Evolutionary conservation across 2,888 invertebrate species (phyloP), one percentile per base, ranked within the genome.

Genomic region (Brachylomia viminalis): DNA sequence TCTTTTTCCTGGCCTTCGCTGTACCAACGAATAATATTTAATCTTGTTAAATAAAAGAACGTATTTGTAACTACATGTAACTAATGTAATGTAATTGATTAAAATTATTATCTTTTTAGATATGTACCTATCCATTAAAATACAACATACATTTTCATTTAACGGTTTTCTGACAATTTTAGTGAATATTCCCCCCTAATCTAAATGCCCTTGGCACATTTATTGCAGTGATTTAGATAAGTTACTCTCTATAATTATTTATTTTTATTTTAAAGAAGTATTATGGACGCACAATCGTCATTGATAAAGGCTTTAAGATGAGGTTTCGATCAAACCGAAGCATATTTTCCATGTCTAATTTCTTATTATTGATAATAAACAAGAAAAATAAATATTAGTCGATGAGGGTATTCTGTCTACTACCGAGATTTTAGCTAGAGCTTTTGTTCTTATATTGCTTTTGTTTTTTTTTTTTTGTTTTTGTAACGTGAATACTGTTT

Each of bases 1-100:
- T 87, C 87, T 68, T 66, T 49, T 68, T 61, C 10, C 11, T 67
- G 79, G 78, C 84, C 88, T 88, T 88, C 82, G 42, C n/a, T 58
- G 47, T 62, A 78, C 59, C 20, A 61, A 78, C 59, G 15, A 61
- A 68, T 68, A 67, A 65, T 66, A 77, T 74, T 79, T 80, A 80
- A 73, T 87, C 79, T 71, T 75, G 68, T 79, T 75, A 81, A 74
- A 75, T 58, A 75, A 72, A 78, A 62, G 13, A 79, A 74, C 67
- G 75, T 71, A 87, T 87, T 86, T 80, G 72, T 82, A 82, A 84
- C 45, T 47, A 30, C 56, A 38, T 66, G 72, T 54, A 61, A 72
- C 49, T 45, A 84, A 79, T 70, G 71, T 78, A 76, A 72, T 64
- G 64, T 78, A 77, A 75, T 68, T 79, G 76, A 79, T 75, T 68